Conservation (phyloP, 2,797 vertebrate genomes). For the Esox masquinongy region DNA sequence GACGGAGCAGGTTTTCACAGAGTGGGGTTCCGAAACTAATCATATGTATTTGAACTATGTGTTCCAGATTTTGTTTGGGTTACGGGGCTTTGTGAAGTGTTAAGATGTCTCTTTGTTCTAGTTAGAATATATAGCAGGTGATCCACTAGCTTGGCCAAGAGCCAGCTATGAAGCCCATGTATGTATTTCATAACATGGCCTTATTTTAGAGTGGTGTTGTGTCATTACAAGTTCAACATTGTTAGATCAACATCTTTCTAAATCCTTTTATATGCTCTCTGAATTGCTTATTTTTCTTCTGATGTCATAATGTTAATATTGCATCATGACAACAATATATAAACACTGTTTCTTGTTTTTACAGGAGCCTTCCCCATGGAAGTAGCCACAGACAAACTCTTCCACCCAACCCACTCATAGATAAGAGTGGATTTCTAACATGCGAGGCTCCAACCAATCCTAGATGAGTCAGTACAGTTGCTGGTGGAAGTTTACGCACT, state of each 20-base stretch:
- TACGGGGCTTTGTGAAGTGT: slow-evolving; percentile 42
- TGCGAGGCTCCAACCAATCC: not conserved
- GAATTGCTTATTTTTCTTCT: slow-evolving; percentile 35
- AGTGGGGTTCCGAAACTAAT: slow-evolving; percentile 18
- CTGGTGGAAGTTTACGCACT: too few relatives aligned
- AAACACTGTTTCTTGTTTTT: slow-evolving; percentile 37
- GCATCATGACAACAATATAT: slow-evolving; percentile 41
- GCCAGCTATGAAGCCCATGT: not conserved
- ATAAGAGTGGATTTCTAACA: not conserved
- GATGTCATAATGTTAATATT: slow-evolving; percentile 33
- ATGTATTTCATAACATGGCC: slow-evolving; percentile 3
- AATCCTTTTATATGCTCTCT: slow-evolving; percentile 33
- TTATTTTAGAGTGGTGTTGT: slow-evolving; percentile 23
- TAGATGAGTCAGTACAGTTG: not conserved
- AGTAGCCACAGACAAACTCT: slow-evolving; percentile 31
- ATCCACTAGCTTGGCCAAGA: slow-evolving; percentile 1
- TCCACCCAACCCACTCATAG: not conserved
- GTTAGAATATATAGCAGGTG: slow-evolving; percentile 16
- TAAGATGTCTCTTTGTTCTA: slow-evolving; percentile 25
- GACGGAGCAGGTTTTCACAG: slow-evolving; percentile 40
- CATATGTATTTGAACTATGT: not conserved
- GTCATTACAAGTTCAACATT: slow-evolving; percentile 42
- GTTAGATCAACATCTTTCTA: slow-evolving; percentile 32
- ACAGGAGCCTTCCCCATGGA: slow-evolving; percentile 19
- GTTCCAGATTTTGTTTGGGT: slow-evolving; percentile 11